Evolutionary conservation across 1,140 invertebrate genomes (phyloP), one percentile per base, ranked within the genome.

Genomic region (Bicyclus anynana): DNA sequence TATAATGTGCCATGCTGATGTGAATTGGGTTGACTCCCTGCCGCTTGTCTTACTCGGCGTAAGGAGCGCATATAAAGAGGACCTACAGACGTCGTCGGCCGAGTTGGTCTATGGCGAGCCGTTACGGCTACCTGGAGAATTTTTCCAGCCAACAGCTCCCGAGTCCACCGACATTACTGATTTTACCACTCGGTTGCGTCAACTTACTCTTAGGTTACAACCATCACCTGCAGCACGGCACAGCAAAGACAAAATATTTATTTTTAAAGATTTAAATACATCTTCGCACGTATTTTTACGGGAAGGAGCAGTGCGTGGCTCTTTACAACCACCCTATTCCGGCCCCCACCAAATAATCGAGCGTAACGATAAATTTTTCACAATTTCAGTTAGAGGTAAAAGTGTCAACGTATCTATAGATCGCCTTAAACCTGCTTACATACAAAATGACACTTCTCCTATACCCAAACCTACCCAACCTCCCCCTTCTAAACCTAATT

Each of bases 161-260:
- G 29, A 48, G 18, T 38, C 27, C 9, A 51, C 46, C 6, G 55
- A 66, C 14, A 13, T 59, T 6, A 51, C 55, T 0, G 59, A 59
- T 9, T 66, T 58, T 23, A 37, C 47, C 5, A 27, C 40, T 2
- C 50, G 58, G 5, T n/a, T 64, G 9, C 57, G 48, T 38, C 26
- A 16, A 2, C 47, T 64, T 18, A 40, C 17, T 2, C 16, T 6
- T 2, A 55, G 51, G 18, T 7, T 65, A 2, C 44, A 48, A 29
- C 58, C 63, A 5, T 20, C 20, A 33, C 59, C 64, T 1, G 64
- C 59, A 3, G n/a, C 64, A n/a, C 64, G 48, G 9, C 51, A 66
- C 40, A 14, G 4, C 10, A 59, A 27, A 40, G 7, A 47, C 14
- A 62, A 62, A 16, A 48, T 56, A 7, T 61, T 65, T 37, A 29